Evolutionary conservation across 2,888 invertebrate genomes (phyloP).

Genomic region (Nemoura dubitans): DNA sequence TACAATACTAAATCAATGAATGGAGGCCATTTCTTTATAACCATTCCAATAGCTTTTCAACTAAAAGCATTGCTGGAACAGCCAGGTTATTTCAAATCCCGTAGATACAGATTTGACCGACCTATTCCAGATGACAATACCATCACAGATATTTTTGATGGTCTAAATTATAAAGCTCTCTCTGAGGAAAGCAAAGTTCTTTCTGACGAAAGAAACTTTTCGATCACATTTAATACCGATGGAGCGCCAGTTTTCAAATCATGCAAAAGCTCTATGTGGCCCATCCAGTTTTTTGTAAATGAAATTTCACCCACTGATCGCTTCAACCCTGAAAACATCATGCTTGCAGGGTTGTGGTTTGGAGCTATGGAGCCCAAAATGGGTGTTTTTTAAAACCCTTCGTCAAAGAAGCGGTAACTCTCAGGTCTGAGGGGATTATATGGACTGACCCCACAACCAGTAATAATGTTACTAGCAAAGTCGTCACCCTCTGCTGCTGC

Average conservation of each 20-base stretch:
- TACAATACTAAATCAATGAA: background rate
- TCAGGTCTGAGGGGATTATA: conserved; percentile 2
- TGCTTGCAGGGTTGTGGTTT: conserved; percentile 35
- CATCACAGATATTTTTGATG: conserved; percentile 41
- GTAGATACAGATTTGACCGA: background rate
- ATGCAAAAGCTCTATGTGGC: conserved; percentile 33
- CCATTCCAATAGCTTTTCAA: background rate
- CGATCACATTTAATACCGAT: conserved; percentile 38
- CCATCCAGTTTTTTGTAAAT: conserved; percentile 28
- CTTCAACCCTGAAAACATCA: background rate
- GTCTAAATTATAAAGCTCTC: background rate
- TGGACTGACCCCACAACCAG: background rate
- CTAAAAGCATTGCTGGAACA: background rate
- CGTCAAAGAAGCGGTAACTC: background rate
- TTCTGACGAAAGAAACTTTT: conserved; percentile 1
- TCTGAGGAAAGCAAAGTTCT: background rate
- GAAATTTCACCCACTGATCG: conserved; percentile 15
- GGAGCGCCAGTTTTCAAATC: conserved; percentile 33
- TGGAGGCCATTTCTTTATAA: conserved; percentile 20
- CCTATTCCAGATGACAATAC: background rate
- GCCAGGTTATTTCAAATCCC: background rate
- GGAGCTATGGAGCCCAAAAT: conserved; percentile 23
- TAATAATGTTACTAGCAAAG: background rate
- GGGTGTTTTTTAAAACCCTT: conserved; percentile 16
- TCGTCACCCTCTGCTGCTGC: conserved; percentile 34